A percentile compares a stretch with the other conserved stretches of the same genome.
Conservation (phyloP, 1,140 invertebrate genomes). For the Sinella curviseta region DNA sequence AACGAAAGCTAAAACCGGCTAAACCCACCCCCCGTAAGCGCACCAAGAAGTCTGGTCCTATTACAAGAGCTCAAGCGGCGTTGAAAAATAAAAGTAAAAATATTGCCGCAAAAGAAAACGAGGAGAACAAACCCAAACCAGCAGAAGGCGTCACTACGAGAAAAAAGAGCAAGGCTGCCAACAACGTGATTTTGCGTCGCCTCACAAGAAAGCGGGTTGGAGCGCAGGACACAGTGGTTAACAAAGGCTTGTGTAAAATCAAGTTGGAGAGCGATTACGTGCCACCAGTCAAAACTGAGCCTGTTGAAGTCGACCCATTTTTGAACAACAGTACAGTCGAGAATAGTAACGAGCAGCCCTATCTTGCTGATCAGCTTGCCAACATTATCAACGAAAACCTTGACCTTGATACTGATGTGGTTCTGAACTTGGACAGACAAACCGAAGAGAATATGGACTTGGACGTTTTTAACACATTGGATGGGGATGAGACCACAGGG, state of each 20-base stretch:
- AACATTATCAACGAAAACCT: slow-evolving; percentile 12
- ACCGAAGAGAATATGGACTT: not conserved
- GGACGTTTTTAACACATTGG: not conserved
- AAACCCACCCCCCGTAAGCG: not conserved
- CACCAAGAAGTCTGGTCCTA: not conserved
- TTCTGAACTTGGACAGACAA: not conserved
- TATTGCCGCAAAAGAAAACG: not conserved
- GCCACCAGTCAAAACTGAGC: not conserved
- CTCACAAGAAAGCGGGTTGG: not conserved
- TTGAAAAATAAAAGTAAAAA: not conserved
- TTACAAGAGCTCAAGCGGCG: slow-evolving; percentile 16
- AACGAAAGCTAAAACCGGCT: not conserved
- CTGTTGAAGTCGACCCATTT: not conserved
- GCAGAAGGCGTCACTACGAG: not conserved
- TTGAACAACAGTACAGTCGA: not conserved
- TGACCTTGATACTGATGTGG: not conserved
- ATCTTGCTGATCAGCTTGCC: slow-evolving; percentile 18
- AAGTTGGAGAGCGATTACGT: slow-evolving; percentile 30
- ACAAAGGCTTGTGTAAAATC: slow-evolving; percentile 28
- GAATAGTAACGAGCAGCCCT: not conserved
- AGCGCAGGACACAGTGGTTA: not conserved
- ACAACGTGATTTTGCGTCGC: not conserved
- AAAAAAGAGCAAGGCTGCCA: not conserved
- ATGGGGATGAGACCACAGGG: slow-evolving; percentile 3
- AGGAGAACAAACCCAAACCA: not conserved